Evolutionary conservation across 2,797 vertebrate species (phyloP), one percentile per base, ranked within the genome.

Genomic region (Gallinago solitaria): DNA sequence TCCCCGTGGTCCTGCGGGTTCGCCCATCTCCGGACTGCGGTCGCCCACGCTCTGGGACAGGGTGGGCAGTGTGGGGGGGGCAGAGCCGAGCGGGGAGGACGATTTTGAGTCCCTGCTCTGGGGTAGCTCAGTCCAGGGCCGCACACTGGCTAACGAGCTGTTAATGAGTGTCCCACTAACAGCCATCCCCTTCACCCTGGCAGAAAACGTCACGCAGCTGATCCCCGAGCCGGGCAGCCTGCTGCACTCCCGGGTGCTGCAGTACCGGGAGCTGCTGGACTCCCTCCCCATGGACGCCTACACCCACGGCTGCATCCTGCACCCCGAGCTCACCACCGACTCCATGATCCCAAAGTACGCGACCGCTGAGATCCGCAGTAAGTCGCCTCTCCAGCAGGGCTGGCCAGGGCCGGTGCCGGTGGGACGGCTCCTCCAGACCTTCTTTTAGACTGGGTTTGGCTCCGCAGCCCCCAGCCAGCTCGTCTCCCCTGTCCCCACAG

Each of bases 331-430:
- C 98, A 99, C 99, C 97, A 98, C 98, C 1, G 99, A 99, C 98
- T 99, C 99, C 97, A 99, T 99, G 99, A 99, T 99, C 98, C 99
- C 99, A 98, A 99, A 99, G 99, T 99, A 99, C 75, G 99, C 99
- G 98, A 99, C 99, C 33, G 99, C 99, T 92, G 99, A 99, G 98
- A 99, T 99, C 98, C 99, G 99, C 98, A 99, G 99, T 99, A 99
- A 99, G 99, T 99, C 91, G 18, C 91, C 63, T 81, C 70, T 32
- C 80, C 75, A 23, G 92, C 2, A 2, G 85, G 71, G 79, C 43
- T 93, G 93, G 81, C 53, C 81, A 3, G n/a, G 37, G 35, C 75
- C 1, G 8, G 16, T 1, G 3, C 33, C 10, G 6, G 56, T 1
- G 5, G 57, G 41, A 33, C 0, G 5, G 56, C 69, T 57, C 16